phyloP scores from a whole-genome alignment of 2,888 invertebrate genomes.

The Clivina fossor region DNA sequence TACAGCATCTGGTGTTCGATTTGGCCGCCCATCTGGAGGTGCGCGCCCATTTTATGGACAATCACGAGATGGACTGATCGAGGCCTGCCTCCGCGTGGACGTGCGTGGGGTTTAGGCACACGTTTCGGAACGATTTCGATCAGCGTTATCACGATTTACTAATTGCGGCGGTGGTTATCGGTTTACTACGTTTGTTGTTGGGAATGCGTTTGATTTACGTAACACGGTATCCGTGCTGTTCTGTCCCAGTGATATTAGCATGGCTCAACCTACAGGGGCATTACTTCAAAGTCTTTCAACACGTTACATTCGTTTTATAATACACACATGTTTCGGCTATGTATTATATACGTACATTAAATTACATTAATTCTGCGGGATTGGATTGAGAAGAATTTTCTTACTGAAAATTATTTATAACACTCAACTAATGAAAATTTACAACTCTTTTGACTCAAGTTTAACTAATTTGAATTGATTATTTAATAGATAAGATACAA shows the following conservation, averaged over 20 bases:
- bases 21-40: slow-evolving; percentile 83
- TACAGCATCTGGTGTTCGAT: slow-evolving; percentile 79
- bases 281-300: slow-evolving; percentile 45
- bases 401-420: no score
- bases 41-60: slow-evolving; percentile 68
- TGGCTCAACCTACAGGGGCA: slow-evolving; percentile 47
- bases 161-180: no score
- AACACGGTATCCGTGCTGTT: no score
- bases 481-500: no score
- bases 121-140: background rate
- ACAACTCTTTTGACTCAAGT: no score
- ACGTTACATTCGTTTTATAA: slow-evolving; percentile 18
- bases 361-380: no score
- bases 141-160: background rate
- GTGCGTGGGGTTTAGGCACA: slow-evolving; percentile 49
- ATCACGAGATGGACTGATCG: slow-evolving; percentile 65
- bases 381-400: no score
- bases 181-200: no score
- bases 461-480: no score
- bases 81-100: slow-evolving; percentile 57
- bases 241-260: slow-evolving; percentile 47
- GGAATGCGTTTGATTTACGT: no score
- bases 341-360: slow-evolving; percentile 17
- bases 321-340: slow-evolving; percentile 10
- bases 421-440: no score